A percentile compares a stretch with the other conserved stretches of the same genome.
Conservation (phyloP, 2,888 invertebrate genomes). For the Lumbricus terrestris region DNA sequence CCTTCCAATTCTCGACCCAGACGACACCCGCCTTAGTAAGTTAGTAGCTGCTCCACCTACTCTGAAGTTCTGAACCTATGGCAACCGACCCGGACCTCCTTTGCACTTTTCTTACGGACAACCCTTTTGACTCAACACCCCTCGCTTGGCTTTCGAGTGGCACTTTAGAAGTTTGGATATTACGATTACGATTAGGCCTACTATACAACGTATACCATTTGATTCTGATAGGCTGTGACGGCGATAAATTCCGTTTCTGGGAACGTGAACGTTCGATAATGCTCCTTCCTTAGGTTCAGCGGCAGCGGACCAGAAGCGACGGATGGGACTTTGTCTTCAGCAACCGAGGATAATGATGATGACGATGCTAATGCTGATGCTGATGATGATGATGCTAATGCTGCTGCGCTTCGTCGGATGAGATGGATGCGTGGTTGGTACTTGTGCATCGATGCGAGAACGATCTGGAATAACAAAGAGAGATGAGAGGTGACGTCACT, state of each 20-base stretch:
- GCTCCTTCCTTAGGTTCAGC: constrained; percentile 66
- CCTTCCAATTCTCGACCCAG: too few species aligned
- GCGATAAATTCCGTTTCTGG: constrained; percentile 98
- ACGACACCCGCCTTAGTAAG: too few species aligned
- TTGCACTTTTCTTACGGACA: too few species aligned
- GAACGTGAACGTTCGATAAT: constrained; percentile 78
- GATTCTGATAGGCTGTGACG: constrained; percentile 98
- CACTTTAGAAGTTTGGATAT: too few species aligned
- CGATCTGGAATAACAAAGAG: not conserved
- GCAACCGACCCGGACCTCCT: too few species aligned
- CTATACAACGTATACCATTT: too few species aligned
- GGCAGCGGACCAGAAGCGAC: not conserved
- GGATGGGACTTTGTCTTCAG: not conserved
- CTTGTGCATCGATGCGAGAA: constrained; percentile 13
- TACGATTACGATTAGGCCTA: too few species aligned
- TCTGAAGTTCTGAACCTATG: too few species aligned
- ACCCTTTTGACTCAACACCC: too few species aligned
- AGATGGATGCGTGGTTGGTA: not conserved
- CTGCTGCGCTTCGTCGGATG: not conserved
- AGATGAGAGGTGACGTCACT: not conserved
- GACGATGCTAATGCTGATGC: not conserved
- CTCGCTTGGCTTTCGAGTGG: too few species aligned
- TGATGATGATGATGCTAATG: not conserved
- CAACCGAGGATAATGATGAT: not conserved
- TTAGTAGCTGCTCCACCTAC: too few species aligned